These are phyloP conservation scores for Iselma pallidipennis DNA, from an alignment of 2,888 invertebrate species.

Conservation along the genomic window DNA sequence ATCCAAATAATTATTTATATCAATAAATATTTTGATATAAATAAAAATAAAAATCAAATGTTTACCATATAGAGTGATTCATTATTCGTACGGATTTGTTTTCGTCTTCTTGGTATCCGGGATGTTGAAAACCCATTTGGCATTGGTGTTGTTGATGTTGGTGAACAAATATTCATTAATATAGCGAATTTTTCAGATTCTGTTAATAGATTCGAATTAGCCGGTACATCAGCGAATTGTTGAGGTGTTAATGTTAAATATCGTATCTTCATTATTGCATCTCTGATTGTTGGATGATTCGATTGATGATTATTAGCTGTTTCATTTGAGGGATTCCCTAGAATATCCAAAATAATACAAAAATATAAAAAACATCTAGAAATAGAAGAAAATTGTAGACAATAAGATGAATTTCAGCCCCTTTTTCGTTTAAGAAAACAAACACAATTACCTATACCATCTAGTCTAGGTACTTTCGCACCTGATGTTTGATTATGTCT, in stretches of 20 bases:
- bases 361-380: no score
- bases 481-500: conserved; percentile 62
- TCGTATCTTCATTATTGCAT: conserved; percentile 75
- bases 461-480: conserved; percentile 56
- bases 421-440: conserved; percentile 37
- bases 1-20: background rate
- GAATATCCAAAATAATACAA: no score
- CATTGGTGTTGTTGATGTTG: conserved; percentile 69
- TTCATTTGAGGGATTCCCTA: conserved; percentile 35
- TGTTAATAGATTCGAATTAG: conserved; percentile 71
- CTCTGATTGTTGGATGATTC: conserved; percentile 59
- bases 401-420: background rate
- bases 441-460: conserved; percentile 54
- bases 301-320: conserved; percentile 8
- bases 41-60: background rate
- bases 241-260: conserved; percentile 79
- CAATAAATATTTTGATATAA: background rate
- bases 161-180: conserved; percentile 80
- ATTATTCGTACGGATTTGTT: conserved; percentile 16
- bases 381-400: background rate
- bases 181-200: conserved; percentile 80
- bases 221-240: conserved; percentile 83
- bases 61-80: conserved; percentile 20
- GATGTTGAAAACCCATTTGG: conserved; percentile 73
- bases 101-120: conserved; percentile 58